Base-by-base conservation (phyloP, 2,888 invertebrate genomes). In the Epistrophella euchroma region DNA sequence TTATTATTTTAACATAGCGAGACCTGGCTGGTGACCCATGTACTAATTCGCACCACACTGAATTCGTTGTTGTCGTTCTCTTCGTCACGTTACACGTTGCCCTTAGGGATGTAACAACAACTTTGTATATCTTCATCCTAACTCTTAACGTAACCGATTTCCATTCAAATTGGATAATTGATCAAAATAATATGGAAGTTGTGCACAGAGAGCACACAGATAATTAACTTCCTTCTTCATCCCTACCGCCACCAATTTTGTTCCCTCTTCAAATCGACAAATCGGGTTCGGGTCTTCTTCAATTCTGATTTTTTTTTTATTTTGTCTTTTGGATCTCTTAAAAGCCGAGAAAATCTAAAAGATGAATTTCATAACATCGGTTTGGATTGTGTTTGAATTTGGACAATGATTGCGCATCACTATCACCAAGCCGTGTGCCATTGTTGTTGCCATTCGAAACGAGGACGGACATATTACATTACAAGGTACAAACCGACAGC, bases 221-320 rank as follows among this genome's bases (percentile, higher is more conserved):
- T 81, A 85, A 85, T 85, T 85, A 73, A 77, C 80, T 85, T 83
- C 85, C 80, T 85, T 73, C 85, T 77, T 60, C 84, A 75, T 55
- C 45, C 55, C 50, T 64, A 25, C 25, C 25, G 25, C 32, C 45
- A 45, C 32, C 25, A 68, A 58, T 66, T 76, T 25, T 25, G 25
- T 62, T 35, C 52, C 79, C 52, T 32, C 52, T 32, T 17, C 62
- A 78, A 73, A 66, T 50, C 37, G 37, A 15, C 35, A 77, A 52
- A 72, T 56, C 22, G 68, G 43, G 50, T 66, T 56, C 22, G 68
- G 43, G 50, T 66, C 60, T 70, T 50, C 58, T 55, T 45, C 72
- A 22, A 35, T 68, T 50, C 52, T 50, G 13, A 15, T 37, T 25
- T 43, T 52, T 52, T 75, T 17, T 32, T n/a, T 32, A 7, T 32